A percentile compares a stretch with the other conserved stretches of the same genome.
phyloP scores from a whole-genome alignment of 2,113 vertebrate genomes.

The Natator depressus region DNA sequence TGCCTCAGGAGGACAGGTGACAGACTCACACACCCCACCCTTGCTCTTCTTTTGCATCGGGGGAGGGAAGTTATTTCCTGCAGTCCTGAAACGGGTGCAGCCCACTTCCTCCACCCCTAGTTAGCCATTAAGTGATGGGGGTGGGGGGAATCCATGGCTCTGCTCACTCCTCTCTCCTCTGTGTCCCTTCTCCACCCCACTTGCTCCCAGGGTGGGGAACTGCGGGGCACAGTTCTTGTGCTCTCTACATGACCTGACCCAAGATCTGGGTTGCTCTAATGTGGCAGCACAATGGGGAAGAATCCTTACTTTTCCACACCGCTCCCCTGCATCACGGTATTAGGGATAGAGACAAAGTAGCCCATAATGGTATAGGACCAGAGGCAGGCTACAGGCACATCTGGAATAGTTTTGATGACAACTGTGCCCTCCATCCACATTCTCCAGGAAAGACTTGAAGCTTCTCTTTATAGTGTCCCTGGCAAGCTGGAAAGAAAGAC shows the following conservation, averaged over 20 bases:
- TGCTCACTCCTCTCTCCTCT: no score
- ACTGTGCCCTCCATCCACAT: not conserved
- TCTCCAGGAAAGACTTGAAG: not conserved
- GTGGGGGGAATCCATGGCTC: not conserved
- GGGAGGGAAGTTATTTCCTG: not conserved
- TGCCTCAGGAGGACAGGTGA: no score
- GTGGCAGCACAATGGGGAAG: no score
- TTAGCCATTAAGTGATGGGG: not conserved
- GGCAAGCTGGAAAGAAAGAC: not conserved
- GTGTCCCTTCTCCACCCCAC: no score
- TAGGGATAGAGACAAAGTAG: not conserved
- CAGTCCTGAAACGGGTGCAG: not conserved
- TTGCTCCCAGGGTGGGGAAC: not conserved
- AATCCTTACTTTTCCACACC: not conserved
- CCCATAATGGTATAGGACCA: not conserved
- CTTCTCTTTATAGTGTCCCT: not conserved
- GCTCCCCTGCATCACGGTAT: no score
- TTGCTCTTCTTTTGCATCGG: not conserved
- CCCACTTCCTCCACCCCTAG: not conserved
- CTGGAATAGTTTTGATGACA: not conserved
- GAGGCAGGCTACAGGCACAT: not conserved
- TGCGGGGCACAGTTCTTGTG: not conserved
- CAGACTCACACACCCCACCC: not conserved
- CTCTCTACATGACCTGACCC: not conserved
- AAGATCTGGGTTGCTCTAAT: not conserved